Evolutionary conservation across 2,888 invertebrate species (phyloP), one percentile per base, ranked within the genome.

Genomic region (Cordylochernes scorpioides): DNA sequence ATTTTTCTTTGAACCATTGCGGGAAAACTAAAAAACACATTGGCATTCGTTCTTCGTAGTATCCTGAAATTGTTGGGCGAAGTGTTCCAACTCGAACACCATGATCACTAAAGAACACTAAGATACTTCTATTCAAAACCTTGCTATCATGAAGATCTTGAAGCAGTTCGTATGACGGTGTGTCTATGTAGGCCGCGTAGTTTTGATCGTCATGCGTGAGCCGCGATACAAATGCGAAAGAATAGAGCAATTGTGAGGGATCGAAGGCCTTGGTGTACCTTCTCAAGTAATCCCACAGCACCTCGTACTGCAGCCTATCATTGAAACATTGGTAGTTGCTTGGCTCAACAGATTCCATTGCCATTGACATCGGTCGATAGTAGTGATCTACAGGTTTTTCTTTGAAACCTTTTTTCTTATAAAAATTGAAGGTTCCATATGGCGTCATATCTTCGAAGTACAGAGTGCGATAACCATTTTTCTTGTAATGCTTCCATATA

Each of bases 21-120:
- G 55, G 55, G 19, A 51, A 40, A 7, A 45, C 44, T 2, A 54
- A 25, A 29, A 45, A 49, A 32, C 53, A 36, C 28, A 54, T 47
- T 2, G 55, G 55, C 32, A 55, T 44, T 17, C 55, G 39, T 31
- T 52, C 52, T 35, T 54, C 54, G n/a, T 50, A 40, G 31, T 50
- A 48, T 0, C 56, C 56, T 4, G 54, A 46, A 51, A 71, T 74
- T 0, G 82, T 82, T 40, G 62, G 58, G 7, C 80, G 61, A 42
- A 78, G 75, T 4, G 60, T 61, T 2, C 82, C 84, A 68, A 73
- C 82, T 35, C 84, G 59, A 33, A 80, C 66, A 0, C 86, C 86
- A 46, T 86, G 86, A 48, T 86, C 86, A 49, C 82, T 82, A 57
- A 82, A 59, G 21, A 62, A 46, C 6, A 75, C 49, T 29, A 80